Evolutionary conservation across 2,888 invertebrate species (phyloP), one percentile per base, ranked within the genome.

Genomic region (Drosophila ustulata): DNA sequence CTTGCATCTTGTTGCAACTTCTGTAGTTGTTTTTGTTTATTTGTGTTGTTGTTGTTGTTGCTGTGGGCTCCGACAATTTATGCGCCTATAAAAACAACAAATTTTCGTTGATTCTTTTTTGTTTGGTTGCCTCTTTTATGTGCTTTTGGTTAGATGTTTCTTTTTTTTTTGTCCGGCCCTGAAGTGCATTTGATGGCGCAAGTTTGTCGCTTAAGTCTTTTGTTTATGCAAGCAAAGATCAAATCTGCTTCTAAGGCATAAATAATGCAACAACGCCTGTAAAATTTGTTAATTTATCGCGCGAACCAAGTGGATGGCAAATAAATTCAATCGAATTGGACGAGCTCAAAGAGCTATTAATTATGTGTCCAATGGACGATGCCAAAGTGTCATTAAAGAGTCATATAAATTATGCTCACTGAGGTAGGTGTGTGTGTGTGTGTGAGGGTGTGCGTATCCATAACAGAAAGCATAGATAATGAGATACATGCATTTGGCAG

Each of bases 161-260:
- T 49, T 23, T 41, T 8, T 47, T 45, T 64, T 64, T 49, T 52
- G 59, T 61, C 46, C 63, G 78, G 81, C 79, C 76, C 73, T 81
- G 70, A 81, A 66, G 78, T 82, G 85, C 82, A 77, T 59, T 74
- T 71, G 71, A 71, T 76, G 72, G 65, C 65, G 57, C 69, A 83
- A 78, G 80, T 79, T 81, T 75, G 71, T 56, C 71, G 71, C 73
- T 69, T 78, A 71, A 82, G 63, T 71, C 82, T 83, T 83, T 83
- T 83, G 82, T 76, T 86, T 83, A 81, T 81, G 83, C 67, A 58
- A 65, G 81, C 66, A 41, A 41, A n/a, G 4, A 13, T 41, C 13
- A 18, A 13, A 61, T 58, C 79, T 49, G 63, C 70, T 73, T 66
- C 70, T 75, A 62, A 41, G 41, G 45, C 53, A 82, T 82, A 73